These are phyloP conservation scores for Noctuana brunneofusca DNA, from an alignment of 2,888 invertebrate species.

Conservation along the genomic window DNA sequence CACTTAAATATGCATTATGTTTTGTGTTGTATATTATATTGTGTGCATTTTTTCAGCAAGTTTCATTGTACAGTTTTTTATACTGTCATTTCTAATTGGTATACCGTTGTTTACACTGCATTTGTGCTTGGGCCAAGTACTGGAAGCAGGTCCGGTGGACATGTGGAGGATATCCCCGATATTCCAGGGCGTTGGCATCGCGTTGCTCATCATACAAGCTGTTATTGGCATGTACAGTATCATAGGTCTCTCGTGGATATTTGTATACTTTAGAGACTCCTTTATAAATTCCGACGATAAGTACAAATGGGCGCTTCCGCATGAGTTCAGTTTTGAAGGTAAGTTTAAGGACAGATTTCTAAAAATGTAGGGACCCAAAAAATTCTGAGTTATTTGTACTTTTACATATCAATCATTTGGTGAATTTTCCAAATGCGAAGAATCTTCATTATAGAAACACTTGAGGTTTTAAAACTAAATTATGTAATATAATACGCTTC, in stretches of 20 bases:
- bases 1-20: no score
- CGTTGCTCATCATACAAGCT: constrained; percentile 90
- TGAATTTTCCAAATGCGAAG: no score
- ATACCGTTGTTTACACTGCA: constrained; percentile 93
- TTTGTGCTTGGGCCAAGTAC: constrained; percentile 92
- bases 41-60: constrained; percentile 82
- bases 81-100: constrained; percentile 91
- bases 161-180: constrained; percentile 97
- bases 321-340: constrained; percentile 86
- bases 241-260: constrained; percentile 95
- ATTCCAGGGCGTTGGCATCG: constrained; percentile 94
- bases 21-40: background rate
- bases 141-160: constrained; percentile 92
- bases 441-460: no score
- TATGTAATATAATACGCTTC: constrained; percentile 9
- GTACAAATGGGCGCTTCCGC: constrained; percentile 92
- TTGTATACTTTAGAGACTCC: constrained; percentile 93
- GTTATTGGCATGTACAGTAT: constrained; percentile 93
- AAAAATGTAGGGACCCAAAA: no score
- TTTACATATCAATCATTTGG: no score
- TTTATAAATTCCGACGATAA: constrained; percentile 90
- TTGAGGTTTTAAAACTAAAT: background rate
- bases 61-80: constrained; percentile 94
- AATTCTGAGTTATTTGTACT: no score
- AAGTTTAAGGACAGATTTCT: constrained; percentile 44